These are phyloP conservation scores for Amblyteles armatorius DNA, from an alignment of 2,888 invertebrate genomes.

Conservation along the genomic window DNA sequence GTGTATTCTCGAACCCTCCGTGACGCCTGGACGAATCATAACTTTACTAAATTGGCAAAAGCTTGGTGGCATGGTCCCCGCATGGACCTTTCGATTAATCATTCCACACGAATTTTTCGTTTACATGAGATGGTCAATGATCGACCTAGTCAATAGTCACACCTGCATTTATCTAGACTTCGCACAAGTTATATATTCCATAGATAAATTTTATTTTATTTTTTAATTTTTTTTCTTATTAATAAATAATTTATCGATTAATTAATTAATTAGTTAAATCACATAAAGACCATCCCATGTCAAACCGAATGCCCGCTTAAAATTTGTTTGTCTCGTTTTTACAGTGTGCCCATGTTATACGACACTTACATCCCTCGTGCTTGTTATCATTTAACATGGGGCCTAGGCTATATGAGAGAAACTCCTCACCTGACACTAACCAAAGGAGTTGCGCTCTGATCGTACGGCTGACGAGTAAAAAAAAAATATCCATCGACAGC, in stretches of 20 bases:
- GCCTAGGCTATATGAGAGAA: slow-evolving; percentile 67
- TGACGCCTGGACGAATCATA: neutral
- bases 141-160: slow-evolving; percentile 58
- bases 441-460: slow-evolving; percentile 69
- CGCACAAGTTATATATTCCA: slow-evolving; percentile 55
- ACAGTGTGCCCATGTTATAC: slow-evolving; percentile 74
- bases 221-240: slow-evolving; percentile 17
- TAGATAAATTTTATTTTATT: neutral
- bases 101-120: slow-evolving; percentile 49
- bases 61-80: slow-evolving; percentile 79
- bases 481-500: slow-evolving; percentile 39
- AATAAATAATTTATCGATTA: slow-evolving; percentile 17
- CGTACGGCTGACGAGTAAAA: slow-evolving; percentile 62
- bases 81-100: slow-evolving; percentile 75
- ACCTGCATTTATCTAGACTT: slow-evolving; percentile 56
- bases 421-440: slow-evolving; percentile 72
- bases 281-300: slow-evolving; percentile 71
- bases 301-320: slow-evolving; percentile 72
- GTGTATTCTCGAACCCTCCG: neutral
- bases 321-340: slow-evolving; percentile 74
- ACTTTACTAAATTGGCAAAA: slow-evolving; percentile 64
- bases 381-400: slow-evolving; percentile 77
- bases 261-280: slow-evolving; percentile 38
- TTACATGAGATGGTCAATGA: slow-evolving; percentile 72
- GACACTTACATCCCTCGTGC: slow-evolving; percentile 74